These are phyloP conservation scores for Drosophila grimshawi DNA, from an alignment of 1,140 invertebrate genomes.

Conservation along the genomic window DNA sequence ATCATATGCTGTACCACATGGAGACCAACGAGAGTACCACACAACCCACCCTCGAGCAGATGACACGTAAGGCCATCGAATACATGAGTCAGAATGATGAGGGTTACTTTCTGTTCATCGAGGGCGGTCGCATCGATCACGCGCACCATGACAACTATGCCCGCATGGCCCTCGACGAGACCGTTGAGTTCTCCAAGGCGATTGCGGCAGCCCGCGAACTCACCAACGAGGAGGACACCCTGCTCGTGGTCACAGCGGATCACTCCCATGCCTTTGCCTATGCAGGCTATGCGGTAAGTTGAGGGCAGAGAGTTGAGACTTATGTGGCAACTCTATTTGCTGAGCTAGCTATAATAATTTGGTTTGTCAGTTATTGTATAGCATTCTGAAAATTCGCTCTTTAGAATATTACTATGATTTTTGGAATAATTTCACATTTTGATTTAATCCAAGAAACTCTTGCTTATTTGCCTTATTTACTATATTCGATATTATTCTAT, in stretches of 20 bases:
- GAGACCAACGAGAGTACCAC: conserved; percentile 84
- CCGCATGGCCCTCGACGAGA: conserved; percentile 88
- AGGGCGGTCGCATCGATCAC: conserved; percentile 91
- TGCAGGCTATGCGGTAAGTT: conserved; percentile 87
- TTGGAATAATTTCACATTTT: too few relatives aligned
- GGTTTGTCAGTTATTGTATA: too few relatives aligned
- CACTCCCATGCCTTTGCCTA: conserved; percentile 89
- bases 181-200: conserved; percentile 87
- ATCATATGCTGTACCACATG: conserved; percentile 86
- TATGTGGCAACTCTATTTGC: too few relatives aligned
- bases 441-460: too few relatives aligned
- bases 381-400: too few relatives aligned
- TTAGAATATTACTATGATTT: too few relatives aligned
- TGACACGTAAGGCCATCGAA: conserved; percentile 92
- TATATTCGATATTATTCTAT: neutral
- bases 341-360: too few relatives aligned
- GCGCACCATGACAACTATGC: conserved; percentile 91
- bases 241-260: conserved; percentile 89
- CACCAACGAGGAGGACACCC: conserved; percentile 86
- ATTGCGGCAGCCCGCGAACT: conserved; percentile 86
- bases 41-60: conserved; percentile 90
- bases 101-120: conserved; percentile 87
- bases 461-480: too few relatives aligned
- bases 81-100: conserved; percentile 88
- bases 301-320: neutral